Conservation (phyloP, 2,113 vertebrate species). For the Rhynchomys soricoides region DNA sequence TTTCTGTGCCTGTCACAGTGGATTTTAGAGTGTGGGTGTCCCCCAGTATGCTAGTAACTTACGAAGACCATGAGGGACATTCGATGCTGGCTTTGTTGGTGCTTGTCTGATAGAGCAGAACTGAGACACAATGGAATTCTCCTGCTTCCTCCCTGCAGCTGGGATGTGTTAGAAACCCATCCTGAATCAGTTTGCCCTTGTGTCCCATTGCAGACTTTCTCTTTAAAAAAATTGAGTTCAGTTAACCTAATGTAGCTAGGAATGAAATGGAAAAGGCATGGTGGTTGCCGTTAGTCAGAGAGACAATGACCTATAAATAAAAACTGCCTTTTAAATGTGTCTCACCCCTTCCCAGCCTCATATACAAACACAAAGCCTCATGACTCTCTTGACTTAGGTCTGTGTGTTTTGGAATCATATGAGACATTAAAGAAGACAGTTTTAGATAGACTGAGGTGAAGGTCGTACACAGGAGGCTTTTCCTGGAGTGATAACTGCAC, state of each 20-base stretch:
- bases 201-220: not conserved
- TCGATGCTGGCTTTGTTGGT: not conserved
- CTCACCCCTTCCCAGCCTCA: not conserved
- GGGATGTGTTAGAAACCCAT: slow-evolving; percentile 23
- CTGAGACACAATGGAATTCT: not conserved
- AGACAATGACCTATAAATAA: not conserved
- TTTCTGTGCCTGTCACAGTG: not conserved
- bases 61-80: not conserved
- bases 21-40: slow-evolving; percentile 11
- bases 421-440: not conserved
- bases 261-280: not conserved
- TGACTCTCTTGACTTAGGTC: not conserved
- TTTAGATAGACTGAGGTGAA: not conserved
- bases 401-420: slow-evolving; percentile 3
- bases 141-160: slow-evolving; percentile 30
- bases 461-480: not conserved
- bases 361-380: not conserved
- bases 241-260: not conserved
- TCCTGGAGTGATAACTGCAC: not conserved
- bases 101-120: not conserved
- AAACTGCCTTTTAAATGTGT: not conserved
- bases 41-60: not conserved
- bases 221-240: not conserved
- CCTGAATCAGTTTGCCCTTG: slow-evolving; percentile 38
- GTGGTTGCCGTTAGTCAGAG: not conserved